Evolutionary conservation across 1,140 invertebrate species (phyloP).

Genomic region (Calephelis nemesis): DNA sequence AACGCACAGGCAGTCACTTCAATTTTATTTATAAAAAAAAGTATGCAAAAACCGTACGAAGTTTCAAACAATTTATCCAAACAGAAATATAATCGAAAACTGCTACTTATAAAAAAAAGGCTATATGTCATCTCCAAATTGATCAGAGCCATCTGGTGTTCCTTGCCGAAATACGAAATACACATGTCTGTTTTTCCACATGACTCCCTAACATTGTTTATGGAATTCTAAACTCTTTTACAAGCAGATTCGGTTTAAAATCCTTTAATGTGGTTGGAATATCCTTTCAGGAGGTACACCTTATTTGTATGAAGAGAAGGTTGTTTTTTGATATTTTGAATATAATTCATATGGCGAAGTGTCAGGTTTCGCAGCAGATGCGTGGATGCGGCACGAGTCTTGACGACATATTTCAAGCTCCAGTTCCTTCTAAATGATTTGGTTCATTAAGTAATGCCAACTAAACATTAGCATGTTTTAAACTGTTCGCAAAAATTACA

Average conservation of each 20-base stretch:
- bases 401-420: conserved; percentile 38
- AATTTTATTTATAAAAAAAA: background rate
- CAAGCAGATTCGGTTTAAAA: conserved; percentile 20
- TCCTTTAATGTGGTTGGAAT: conserved; percentile 20
- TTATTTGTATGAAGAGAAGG: conserved; percentile 31
- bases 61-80: conserved; percentile 21
- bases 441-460: conserved; percentile 5
- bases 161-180: conserved; percentile 61
- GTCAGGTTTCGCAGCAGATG: conserved; percentile 74
- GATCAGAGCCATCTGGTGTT: conserved; percentile 56
- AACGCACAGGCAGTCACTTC: no score
- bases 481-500: background rate
- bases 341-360: conserved; percentile 64
- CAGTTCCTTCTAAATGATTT: conserved; percentile 28
- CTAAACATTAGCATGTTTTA: conserved; percentile 7
- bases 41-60: background rate
- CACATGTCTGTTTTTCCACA: conserved; percentile 60
- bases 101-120: conserved; percentile 43
- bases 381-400: conserved; percentile 56
- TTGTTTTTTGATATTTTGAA: conserved; percentile 33
- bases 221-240: conserved; percentile 28
- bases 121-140: conserved; percentile 48
- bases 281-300: conserved; percentile 16
- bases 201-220: conserved; percentile 40
- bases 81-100: conserved; percentile 35